phyloP scores from a whole-genome alignment of 37 sponge, comb jelly and placozoan genomes.

The Axinella damicornis region DNA sequence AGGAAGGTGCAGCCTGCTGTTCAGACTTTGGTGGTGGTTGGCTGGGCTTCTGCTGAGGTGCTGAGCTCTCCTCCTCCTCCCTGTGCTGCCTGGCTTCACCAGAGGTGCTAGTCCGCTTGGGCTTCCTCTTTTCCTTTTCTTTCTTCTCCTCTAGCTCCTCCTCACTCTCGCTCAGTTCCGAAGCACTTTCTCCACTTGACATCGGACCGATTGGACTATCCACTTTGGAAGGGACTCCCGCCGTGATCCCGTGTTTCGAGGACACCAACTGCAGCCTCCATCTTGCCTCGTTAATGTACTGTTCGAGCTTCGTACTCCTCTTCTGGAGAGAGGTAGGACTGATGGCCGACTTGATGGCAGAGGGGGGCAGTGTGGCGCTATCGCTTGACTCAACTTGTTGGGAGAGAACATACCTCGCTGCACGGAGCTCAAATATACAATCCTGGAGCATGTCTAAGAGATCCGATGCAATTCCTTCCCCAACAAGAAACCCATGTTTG shows the following conservation, averaged over 20 bases:
- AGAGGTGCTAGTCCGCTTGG: background rate
- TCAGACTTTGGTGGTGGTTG: background rate
- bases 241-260: slow-evolving; percentile 38
- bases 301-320: slow-evolving; percentile 72
- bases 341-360: slow-evolving; percentile 61
- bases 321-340: slow-evolving; percentile 54
- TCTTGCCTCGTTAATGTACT: slow-evolving; percentile 88
- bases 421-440: slow-evolving; percentile 55
- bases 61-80: background rate
- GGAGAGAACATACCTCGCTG: slow-evolving; percentile 45
- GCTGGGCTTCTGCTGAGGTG: background rate
- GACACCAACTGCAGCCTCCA: slow-evolving; percentile 91
- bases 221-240: background rate
- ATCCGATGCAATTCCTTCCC: slow-evolving; percentile 50
- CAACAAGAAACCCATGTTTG: slow-evolving; percentile 57
- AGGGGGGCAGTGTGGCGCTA: background rate
- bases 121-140: slow-evolving; percentile 23
- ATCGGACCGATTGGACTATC: background rate
- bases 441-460: slow-evolving; percentile 72
- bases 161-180: slow-evolving; percentile 31
- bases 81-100: no score
- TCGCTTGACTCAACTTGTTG: slow-evolving; percentile 17
- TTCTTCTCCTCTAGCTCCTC: background rate
- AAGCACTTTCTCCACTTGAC: slow-evolving; percentile 35
- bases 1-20: background rate